Conservation (phyloP, 2,113 vertebrate species). For the Mormyrus iriodes region DNA sequence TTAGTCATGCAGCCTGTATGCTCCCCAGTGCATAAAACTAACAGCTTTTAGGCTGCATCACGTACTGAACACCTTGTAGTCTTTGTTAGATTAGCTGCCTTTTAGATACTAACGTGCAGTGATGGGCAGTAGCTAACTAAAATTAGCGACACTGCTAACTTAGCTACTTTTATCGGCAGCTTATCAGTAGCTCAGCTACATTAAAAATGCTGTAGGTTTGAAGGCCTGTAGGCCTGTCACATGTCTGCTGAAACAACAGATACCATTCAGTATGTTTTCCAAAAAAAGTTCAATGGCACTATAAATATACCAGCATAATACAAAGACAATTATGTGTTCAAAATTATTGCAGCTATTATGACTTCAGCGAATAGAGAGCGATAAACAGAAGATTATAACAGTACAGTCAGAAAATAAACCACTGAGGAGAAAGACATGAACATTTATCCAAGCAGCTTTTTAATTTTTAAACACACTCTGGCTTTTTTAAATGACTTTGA, state of each 20-base stretch:
- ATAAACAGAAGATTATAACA: background rate
- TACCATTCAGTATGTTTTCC: background rate
- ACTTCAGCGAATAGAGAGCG: background rate
- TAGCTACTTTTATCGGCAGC: too few relatives aligned
- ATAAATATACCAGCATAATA: background rate
- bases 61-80: background rate
- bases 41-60: background rate
- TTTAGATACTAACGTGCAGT: background rate
- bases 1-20: background rate
- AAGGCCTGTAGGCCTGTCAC: background rate
- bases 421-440: background rate
- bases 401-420: background rate
- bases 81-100: background rate
- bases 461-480: conserved; percentile 31
- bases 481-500: conserved; percentile 30
- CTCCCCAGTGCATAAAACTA: background rate
- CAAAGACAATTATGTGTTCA: background rate
- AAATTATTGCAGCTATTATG: background rate
- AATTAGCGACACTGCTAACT: too few relatives aligned
- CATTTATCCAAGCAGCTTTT: background rate
- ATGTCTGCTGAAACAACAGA: background rate
- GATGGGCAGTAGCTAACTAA: too few relatives aligned
- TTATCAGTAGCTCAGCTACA: too few relatives aligned
- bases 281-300: background rate
- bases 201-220: too few relatives aligned